phyloP scores from a whole-genome alignment of 2,888 invertebrate species.

The Vandiemenella viatica region DNA sequence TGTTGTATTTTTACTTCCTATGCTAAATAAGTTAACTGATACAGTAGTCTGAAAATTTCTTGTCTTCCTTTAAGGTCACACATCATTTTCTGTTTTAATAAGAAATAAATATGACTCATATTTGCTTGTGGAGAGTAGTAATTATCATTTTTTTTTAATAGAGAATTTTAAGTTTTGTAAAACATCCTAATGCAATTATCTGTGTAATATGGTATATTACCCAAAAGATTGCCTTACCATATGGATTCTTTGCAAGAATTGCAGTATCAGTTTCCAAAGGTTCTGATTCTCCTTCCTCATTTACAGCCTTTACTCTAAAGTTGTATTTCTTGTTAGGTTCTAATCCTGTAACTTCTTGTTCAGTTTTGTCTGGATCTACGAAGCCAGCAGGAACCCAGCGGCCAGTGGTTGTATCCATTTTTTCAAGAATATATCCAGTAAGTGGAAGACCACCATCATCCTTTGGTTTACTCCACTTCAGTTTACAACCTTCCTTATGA shows the following conservation, averaged over 20 bases:
- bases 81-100: too few species aligned
- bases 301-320: conserved; percentile 92
- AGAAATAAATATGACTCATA: too few species aligned
- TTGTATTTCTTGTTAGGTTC: conserved; percentile 93
- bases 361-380: conserved; percentile 50
- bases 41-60: too few species aligned
- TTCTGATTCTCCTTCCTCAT: conserved; percentile 94
- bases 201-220: too few species aligned
- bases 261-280: conserved; percentile 80
- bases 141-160: too few species aligned
- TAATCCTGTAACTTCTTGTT: conserved; percentile 72
- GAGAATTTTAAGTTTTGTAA: too few species aligned
- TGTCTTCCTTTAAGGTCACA: too few species aligned
- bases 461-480: conserved; percentile 89
- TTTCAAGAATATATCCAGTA: conserved; percentile 82
- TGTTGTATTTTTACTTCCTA: too few species aligned
- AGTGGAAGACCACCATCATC: conserved; percentile 91
- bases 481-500: conserved; percentile 83
- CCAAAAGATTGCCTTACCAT: conserved; percentile 39
- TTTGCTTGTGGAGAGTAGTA: too few species aligned
- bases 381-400: conserved; percentile 66
- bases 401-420: conserved; percentile 79
- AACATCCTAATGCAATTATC: too few species aligned
- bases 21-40: too few species aligned
- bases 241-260: conserved; percentile 93